These are phyloP conservation scores for Cistogaster globosa DNA, from an alignment of 2,888 invertebrate species.

Conservation along the genomic window DNA sequence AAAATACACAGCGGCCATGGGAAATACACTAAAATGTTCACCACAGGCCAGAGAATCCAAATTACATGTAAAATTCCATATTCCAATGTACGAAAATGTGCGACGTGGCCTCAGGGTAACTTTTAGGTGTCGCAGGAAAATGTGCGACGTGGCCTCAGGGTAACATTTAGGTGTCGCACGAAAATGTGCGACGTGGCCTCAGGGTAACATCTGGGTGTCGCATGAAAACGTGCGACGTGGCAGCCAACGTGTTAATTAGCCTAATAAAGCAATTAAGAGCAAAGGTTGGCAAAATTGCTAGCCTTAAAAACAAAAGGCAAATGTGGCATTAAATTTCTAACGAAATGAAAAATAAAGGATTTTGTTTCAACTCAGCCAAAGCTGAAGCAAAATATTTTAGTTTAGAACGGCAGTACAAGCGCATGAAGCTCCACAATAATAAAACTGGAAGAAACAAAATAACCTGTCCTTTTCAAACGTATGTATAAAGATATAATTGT, in stretches of 20 bases:
- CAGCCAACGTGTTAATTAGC: neutral
- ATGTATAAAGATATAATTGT: neutral
- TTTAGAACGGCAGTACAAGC: neutral
- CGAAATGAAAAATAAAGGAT: neutral
- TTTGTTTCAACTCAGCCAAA: too few relatives aligned
- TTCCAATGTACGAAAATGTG: neutral
- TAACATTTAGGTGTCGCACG: too few relatives aligned
- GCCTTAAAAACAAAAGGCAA: too few relatives aligned
- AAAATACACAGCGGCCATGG: constrained; percentile 36
- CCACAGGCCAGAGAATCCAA: constrained; percentile 1
- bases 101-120: neutral
- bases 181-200: too few relatives aligned
- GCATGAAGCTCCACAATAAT: neutral
- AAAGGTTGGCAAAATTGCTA: neutral
- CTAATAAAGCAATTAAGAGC: too few relatives aligned
- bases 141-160: too few relatives aligned
- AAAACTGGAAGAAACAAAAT: neutral
- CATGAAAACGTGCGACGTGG: neutral
- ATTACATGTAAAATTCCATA: neutral
- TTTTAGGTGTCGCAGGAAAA: too few relatives aligned
- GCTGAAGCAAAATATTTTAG: neutral
- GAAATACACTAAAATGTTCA: constrained; percentile 23
- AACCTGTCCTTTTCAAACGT: neutral
- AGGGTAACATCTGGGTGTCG: too few relatives aligned
- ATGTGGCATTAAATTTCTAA: too few relatives aligned